These are phyloP conservation scores for Amblyteles armatorius DNA, from an alignment of 2,888 invertebrate species.

Conservation along the genomic window DNA sequence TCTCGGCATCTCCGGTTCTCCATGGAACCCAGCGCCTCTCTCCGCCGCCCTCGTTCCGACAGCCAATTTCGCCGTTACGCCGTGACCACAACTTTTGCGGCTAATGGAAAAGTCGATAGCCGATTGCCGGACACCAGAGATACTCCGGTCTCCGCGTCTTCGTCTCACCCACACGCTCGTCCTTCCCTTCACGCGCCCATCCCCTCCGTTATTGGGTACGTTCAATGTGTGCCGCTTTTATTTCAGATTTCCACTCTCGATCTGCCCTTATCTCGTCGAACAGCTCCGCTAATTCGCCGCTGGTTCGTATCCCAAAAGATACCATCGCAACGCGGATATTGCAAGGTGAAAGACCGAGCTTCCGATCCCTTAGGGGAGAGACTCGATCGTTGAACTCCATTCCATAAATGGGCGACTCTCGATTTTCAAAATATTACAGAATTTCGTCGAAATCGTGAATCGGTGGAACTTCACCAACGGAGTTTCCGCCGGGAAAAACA, in stretches of 20 bases:
- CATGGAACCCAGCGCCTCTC: constrained; percentile 39
- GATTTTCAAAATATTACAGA: neutral
- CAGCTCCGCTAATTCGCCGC: constrained; percentile 23
- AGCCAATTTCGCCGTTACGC: constrained; percentile 82
- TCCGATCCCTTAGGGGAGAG: neutral
- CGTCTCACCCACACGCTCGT: constrained; percentile 59
- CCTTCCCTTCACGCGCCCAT: constrained; percentile 32
- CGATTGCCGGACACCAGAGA: constrained; percentile 78
- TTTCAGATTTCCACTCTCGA: constrained; percentile 15
- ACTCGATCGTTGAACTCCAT: neutral
- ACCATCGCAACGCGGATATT: neutral
- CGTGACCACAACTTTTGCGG: constrained; percentile 81
- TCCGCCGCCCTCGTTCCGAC: constrained; percentile 73
- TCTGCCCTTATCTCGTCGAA: constrained; percentile 36
- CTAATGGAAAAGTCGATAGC: constrained; percentile 84
- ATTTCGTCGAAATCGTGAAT: neutral
- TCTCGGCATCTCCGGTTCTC: constrained; percentile 33
- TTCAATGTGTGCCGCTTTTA: constrained; percentile 2
- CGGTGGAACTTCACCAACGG: neutral
- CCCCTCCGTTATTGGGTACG: constrained; percentile 10
- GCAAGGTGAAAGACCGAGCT: constrained; percentile 9
- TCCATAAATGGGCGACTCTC: neutral
- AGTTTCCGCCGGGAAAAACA: too few relatives aligned
- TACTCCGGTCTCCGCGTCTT: constrained; percentile 62
- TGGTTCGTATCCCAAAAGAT: neutral